phyloP scores from a whole-genome alignment of 2,888 invertebrate species.

The Isotomurus palustris region DNA sequence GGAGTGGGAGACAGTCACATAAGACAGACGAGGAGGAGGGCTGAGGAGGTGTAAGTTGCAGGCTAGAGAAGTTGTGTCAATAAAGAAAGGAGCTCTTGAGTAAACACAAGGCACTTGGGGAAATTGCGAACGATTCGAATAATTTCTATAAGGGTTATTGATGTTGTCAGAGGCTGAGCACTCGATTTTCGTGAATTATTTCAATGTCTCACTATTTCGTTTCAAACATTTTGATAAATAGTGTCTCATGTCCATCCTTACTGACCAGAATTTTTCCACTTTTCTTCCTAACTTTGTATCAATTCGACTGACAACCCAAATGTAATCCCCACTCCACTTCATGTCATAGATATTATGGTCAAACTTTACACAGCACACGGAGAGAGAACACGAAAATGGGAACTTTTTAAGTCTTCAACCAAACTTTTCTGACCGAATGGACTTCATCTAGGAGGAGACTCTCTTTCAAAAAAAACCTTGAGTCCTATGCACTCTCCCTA shows the following conservation, averaged over 20 bases:
- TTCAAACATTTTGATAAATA: slow-evolving; percentile 14
- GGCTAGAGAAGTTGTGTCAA: slow-evolving; percentile 16
- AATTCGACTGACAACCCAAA: slow-evolving; percentile 12
- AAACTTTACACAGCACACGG: slow-evolving; percentile 12
- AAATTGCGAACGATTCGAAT: slow-evolving; percentile 43
- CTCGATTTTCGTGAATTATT: slow-evolving; percentile 27
- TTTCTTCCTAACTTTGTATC: slow-evolving; percentile 14
- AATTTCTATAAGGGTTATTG: slow-evolving; percentile 42
- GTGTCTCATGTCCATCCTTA: slow-evolving; percentile 10
- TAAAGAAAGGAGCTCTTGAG: slow-evolving; percentile 19
- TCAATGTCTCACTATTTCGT: slow-evolving; percentile 16
- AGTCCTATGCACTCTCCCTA: too few species aligned
- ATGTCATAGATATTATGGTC: slow-evolving; percentile 8
- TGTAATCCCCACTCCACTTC: slow-evolving; percentile 9
- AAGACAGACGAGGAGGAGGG: background rate
- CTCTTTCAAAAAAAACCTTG: background rate
- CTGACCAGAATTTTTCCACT: slow-evolving; percentile 10
- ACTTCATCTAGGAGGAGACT: background rate
- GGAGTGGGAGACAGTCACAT: background rate
- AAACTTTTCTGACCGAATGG: slow-evolving; percentile 12
- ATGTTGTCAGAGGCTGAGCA: slow-evolving; percentile 31
- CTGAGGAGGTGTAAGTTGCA: slow-evolving; percentile 10
- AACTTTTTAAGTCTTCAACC: slow-evolving; percentile 12
- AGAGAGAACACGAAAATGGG: too few species aligned
- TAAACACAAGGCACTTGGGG: slow-evolving; percentile 39